phyloP scores from a whole-genome alignment of 2,888 invertebrate genomes.

The Trachelus troglodyta region DNA sequence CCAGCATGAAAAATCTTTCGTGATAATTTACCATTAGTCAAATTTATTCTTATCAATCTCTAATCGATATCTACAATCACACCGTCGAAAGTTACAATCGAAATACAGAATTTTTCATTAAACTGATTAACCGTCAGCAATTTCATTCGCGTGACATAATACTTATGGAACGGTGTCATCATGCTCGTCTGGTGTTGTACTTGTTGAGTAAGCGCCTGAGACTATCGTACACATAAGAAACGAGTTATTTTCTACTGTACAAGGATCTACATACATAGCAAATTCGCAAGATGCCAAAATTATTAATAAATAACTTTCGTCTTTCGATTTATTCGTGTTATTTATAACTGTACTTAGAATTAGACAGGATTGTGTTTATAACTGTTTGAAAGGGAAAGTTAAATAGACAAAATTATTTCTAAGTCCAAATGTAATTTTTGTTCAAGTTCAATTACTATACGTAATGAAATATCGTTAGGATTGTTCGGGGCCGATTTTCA shows the following conservation, averaged over 20 bases:
- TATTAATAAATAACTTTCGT: too few species aligned
- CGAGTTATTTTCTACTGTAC: background rate
- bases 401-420: background rate
- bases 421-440: background rate
- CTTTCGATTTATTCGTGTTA: background rate
- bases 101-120: background rate
- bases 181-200: background rate
- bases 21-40: background rate
- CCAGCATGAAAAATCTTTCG: background rate
- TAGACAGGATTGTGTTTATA: background rate
- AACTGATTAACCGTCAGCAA: background rate
- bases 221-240: background rate
- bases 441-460: background rate
- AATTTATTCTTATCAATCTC: background rate
- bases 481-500: background rate
- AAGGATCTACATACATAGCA: too few species aligned
- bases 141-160: background rate
- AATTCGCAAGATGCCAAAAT: too few species aligned
- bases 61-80: background rate
- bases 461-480: background rate
- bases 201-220: background rate
- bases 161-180: background rate
- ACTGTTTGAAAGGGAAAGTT: background rate
- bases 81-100: background rate
- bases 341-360: background rate